Conservation (phyloP, 1,140 invertebrate species). For the Papilio polytes region DNA sequence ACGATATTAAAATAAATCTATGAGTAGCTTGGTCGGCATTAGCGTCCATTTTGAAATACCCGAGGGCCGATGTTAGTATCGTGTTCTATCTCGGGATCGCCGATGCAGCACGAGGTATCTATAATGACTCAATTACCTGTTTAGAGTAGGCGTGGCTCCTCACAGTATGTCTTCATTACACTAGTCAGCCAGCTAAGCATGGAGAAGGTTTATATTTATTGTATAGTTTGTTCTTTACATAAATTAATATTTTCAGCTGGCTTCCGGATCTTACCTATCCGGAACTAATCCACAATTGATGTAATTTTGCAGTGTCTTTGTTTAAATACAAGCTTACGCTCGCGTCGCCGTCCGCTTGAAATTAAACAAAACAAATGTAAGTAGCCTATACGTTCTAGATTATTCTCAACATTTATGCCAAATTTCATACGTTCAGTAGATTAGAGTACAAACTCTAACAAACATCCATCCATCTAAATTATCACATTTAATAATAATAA, state of each 20-base stretch:
- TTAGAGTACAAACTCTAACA: too few relatives aligned
- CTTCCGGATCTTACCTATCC: not conserved
- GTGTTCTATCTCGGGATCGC: conserved; percentile 50
- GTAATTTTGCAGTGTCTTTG: too few relatives aligned
- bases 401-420: too few relatives aligned
- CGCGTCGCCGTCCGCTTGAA: too few relatives aligned
- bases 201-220: conserved; percentile 50
- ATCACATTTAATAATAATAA: too few relatives aligned
- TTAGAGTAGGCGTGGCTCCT: conserved; percentile 70
- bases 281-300: not conserved
- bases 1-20: conserved; percentile 28
- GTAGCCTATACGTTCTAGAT: too few relatives aligned
- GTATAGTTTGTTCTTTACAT: not conserved
- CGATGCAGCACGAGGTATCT: conserved; percentile 63
- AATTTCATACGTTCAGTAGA: too few relatives aligned
- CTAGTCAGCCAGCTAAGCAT: conserved; percentile 48
- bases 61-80: conserved; percentile 64
- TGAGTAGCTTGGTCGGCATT: conserved; percentile 32
- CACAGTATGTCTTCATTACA: conserved; percentile 80
- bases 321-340: too few relatives aligned
- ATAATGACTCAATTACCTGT: conserved; percentile 82
- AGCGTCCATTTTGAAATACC: conserved; percentile 54
- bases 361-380: too few relatives aligned
- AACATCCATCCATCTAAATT: too few relatives aligned
- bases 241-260: too few relatives aligned